phyloP scores from a whole-genome alignment of 2,888 invertebrate genomes.

The Nezara viridula region DNA sequence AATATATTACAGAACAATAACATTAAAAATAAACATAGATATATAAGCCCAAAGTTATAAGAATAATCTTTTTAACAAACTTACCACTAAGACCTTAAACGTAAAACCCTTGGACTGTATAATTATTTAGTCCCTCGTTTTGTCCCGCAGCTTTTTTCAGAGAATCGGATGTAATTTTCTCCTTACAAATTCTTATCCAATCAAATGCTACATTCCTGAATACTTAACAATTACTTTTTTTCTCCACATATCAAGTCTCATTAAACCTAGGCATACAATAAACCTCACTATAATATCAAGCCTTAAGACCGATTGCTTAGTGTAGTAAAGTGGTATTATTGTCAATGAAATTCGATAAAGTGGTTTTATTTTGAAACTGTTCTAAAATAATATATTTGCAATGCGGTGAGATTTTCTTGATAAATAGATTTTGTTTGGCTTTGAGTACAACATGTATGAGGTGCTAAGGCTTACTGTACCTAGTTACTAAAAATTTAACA shows the following conservation, averaged over 20 bases:
- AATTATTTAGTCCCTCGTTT: not conserved
- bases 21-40: not conserved
- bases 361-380: not conserved
- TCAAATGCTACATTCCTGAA: not conserved
- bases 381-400: not conserved
- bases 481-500: not conserved
- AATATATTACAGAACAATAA: not conserved
- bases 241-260: not conserved
- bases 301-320: not conserved
- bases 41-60: constrained; percentile 19
- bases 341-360: not conserved
- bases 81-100: not conserved
- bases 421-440: not conserved
- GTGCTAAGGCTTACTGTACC: not conserved
- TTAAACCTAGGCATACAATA: not conserved
- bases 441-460: not conserved
- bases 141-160: not conserved
- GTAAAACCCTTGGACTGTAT: not conserved
- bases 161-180: not conserved
- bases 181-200: not conserved
- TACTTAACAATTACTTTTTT: not conserved
- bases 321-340: not conserved
- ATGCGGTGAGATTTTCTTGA: not conserved
- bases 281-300: not conserved
- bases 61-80: constrained; percentile 1